Conservation (phyloP, 2,113 vertebrate species). For the Leucosticte australis region DNA sequence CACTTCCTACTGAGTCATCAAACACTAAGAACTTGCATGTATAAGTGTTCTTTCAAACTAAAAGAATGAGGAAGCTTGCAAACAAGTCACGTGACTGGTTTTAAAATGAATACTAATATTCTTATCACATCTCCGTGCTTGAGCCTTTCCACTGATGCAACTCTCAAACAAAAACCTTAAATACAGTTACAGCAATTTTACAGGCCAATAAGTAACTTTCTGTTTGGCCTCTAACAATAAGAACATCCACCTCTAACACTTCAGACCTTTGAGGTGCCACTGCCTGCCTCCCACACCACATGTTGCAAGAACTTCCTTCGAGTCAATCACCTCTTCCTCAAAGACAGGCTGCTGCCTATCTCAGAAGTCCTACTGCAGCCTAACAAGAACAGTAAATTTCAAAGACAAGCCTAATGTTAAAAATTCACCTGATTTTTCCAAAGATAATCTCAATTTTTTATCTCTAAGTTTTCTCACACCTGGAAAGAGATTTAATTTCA, state of each 20-base stretch:
- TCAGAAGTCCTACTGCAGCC: not conserved
- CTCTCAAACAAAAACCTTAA: not conserved
- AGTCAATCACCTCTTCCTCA: conserved; percentile 5
- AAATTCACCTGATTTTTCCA: not conserved
- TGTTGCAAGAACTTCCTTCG: not conserved
- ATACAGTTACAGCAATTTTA: not conserved
- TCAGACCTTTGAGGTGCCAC: not conserved
- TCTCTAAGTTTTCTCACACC: not conserved
- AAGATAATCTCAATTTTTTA: not conserved
- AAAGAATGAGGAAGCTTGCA: conserved; percentile 57
- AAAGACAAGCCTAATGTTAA: not conserved
- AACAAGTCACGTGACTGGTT: not conserved
- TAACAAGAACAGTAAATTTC: not conserved
- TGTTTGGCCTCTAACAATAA: not conserved
- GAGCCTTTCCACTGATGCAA: not conserved
- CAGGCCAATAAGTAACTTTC: not conserved
- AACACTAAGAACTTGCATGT: conserved; percentile 40
- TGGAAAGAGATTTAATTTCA: not conserved
- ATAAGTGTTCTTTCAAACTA: conserved; percentile 47
- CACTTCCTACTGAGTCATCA: conserved; percentile 83
- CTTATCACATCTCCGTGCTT: not conserved
- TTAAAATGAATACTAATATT: not conserved
- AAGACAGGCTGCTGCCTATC: not conserved
- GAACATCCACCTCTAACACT: not conserved
- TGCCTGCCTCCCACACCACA: not conserved